phyloP scores from a whole-genome alignment of 2,797 vertebrate species.

The Todus mexicanus region DNA sequence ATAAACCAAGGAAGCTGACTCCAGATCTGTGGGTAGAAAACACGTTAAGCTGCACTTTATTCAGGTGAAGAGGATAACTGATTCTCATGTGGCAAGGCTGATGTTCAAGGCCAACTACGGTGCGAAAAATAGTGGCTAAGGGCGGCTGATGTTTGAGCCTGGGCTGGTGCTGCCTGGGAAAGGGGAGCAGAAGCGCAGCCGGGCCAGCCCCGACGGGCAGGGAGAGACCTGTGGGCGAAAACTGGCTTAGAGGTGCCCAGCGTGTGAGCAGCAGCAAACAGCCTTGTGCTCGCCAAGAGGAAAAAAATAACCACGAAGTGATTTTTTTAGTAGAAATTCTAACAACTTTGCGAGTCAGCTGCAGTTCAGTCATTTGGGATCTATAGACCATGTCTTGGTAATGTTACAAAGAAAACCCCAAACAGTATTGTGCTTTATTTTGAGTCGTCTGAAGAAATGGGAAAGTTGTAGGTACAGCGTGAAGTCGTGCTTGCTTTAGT shows the following conservation, averaged over 20 bases:
- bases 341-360: background rate
- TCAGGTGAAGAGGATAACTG: background rate
- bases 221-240: background rate
- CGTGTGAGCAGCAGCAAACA: background rate
- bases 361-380: background rate
- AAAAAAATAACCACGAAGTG: fast-evolving
- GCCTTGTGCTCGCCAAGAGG: background rate
- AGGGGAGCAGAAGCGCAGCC: background rate
- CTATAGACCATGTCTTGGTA: background rate
- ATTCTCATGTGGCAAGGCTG: slow-evolving; percentile 4
- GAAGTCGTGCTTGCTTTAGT: background rate
- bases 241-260: background rate
- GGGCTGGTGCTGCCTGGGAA: too few relatives aligned
- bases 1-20: background rate
- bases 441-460: background rate
- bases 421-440: background rate
- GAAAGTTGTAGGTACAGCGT: background rate
- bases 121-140: background rate
- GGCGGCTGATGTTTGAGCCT: too few relatives aligned
- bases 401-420: background rate
- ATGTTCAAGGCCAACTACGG: slow-evolving; percentile 47
- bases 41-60: background rate
- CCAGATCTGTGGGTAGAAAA: background rate
- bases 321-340: background rate
- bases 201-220: background rate